phyloP scores from a whole-genome alignment of 2,797 vertebrate species.

The Gila robusta region DNA sequence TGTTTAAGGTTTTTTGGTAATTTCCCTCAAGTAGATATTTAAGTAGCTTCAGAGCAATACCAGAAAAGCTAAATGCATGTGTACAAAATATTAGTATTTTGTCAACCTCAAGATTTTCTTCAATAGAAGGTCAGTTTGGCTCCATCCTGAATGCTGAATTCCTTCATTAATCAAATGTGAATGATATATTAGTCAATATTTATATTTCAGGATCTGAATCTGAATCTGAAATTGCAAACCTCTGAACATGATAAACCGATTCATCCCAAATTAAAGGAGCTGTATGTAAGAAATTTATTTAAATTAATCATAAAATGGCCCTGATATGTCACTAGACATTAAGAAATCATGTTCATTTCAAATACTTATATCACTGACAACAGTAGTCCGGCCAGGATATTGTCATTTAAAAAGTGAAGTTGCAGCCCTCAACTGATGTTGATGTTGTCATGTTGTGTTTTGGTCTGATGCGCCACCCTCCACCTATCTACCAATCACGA shows the following conservation, averaged over 20 bases:
- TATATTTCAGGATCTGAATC: background rate
- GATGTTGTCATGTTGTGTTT: too few species aligned
- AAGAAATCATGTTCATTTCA: too few species aligned
- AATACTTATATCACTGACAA: too few species aligned
- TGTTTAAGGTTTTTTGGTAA: background rate
- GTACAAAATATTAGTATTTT: background rate
- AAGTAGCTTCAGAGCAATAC: background rate
- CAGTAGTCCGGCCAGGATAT: too few species aligned
- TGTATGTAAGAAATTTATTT: too few species aligned
- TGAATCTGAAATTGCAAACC: background rate
- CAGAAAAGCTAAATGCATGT: background rate
- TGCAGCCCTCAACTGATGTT: too few species aligned
- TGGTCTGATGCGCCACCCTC: too few species aligned
- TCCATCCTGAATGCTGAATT: background rate
- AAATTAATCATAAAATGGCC: too few species aligned
- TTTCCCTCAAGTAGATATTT: background rate
- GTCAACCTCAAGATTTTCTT: background rate
- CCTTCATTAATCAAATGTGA: background rate
- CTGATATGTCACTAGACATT: too few species aligned
- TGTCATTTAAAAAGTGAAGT: too few species aligned
- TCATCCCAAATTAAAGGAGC: background rate
- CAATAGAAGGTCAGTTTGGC: background rate
- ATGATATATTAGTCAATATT: background rate
- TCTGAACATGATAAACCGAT: background rate
- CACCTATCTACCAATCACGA: too few species aligned